Percentiles rank a stretch among this genome's conserved stretches.
phyloP scores from a whole-genome alignment of 2,888 invertebrate genomes.

The Agapostemon virescens region DNA sequence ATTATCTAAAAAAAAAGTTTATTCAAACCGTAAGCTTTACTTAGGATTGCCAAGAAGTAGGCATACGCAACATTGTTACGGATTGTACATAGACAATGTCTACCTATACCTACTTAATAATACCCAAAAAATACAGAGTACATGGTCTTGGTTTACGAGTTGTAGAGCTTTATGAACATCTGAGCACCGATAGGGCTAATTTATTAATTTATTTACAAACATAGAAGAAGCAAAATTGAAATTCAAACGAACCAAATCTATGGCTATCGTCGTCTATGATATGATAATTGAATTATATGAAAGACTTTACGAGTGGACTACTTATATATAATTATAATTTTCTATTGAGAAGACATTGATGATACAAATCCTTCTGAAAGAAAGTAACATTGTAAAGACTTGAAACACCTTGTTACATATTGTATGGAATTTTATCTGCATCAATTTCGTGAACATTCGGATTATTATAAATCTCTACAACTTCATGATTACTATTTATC shows the following conservation, averaged over 20 bases:
- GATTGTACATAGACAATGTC: conserved; percentile 71
- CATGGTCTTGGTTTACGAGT: conserved; percentile 64
- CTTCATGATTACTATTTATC: conserved; percentile 64
- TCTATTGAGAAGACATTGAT: neutral
- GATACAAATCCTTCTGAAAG: neutral
- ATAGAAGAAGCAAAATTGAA: neutral
- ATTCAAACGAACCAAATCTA: neutral
- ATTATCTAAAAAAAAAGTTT: conserved; percentile 69
- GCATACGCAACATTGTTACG: conserved; percentile 65
- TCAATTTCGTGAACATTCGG: conserved; percentile 21
- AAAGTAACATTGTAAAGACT: neutral
- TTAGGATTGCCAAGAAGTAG: conserved; percentile 69
- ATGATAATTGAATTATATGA: conserved; percentile 3
- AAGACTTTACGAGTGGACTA: neutral
- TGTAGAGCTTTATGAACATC: conserved; percentile 59
- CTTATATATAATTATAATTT: no score
- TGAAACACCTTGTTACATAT: neutral
- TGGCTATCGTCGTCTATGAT: neutral
- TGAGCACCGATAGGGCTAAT: conserved; percentile 14
- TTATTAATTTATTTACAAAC: conserved; percentile 3
- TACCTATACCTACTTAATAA: conserved; percentile 72
- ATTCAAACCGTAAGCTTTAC: conserved; percentile 72
- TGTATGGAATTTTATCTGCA: neutral
- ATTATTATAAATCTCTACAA: conserved; percentile 62
- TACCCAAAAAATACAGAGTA: conserved; percentile 68